Evolutionary conservation across 1,140 invertebrate genomes (phyloP).

Genomic region (Tetramorium parvispinum): DNA sequence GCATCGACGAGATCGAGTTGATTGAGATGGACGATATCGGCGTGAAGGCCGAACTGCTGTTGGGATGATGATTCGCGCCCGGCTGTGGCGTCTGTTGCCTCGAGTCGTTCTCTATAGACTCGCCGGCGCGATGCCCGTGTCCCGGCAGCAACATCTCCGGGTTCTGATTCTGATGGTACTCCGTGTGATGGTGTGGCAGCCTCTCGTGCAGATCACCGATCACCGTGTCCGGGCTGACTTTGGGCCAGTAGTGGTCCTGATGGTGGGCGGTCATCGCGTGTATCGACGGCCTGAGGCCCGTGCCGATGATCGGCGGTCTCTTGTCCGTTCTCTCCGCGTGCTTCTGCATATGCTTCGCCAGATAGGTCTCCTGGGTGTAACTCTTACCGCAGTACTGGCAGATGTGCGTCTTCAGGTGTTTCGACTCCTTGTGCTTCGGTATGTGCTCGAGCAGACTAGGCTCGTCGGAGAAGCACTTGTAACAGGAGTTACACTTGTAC

Average conservation of each 20-base stretch:
- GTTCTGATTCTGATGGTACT: slow-evolving; percentile 89
- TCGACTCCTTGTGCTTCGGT: slow-evolving; percentile 99
- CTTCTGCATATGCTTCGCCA: slow-evolving; percentile 99
- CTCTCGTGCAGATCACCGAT: slow-evolving; percentile 89
- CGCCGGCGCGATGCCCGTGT: slow-evolving; percentile 74
- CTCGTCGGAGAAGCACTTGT: slow-evolving; percentile 99
- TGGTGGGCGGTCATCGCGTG: slow-evolving; percentile 84
- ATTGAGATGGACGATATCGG: slow-evolving; percentile 94
- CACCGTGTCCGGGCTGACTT: slow-evolving; percentile 90
- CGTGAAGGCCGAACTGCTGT: slow-evolving; percentile 94
- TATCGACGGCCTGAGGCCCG: slow-evolving; percentile 87
- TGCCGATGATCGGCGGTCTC: slow-evolving; percentile 91
- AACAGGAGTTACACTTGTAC: slow-evolving; percentile 99
- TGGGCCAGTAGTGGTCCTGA: slow-evolving; percentile 93
- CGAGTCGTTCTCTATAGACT: slow-evolving; percentile 83
- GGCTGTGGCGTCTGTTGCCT: slow-evolving; percentile 84
- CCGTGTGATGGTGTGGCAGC: slow-evolving; percentile 88
- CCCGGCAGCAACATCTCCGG: slow-evolving; percentile 82
- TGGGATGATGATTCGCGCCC: slow-evolving; percentile 83
- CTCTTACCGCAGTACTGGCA: slow-evolving; percentile 99
- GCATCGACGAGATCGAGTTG: slow-evolving; percentile 86
- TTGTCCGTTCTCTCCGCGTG: slow-evolving; percentile 97
- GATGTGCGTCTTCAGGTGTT: slow-evolving; percentile 99
- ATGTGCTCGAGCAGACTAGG: slow-evolving; percentile 98
- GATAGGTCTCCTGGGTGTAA: slow-evolving; percentile 99